Evolutionary conservation across 2,888 invertebrate genomes (phyloP), one percentile per base, ranked within the genome.

Genomic region (Macaria notata): DNA sequence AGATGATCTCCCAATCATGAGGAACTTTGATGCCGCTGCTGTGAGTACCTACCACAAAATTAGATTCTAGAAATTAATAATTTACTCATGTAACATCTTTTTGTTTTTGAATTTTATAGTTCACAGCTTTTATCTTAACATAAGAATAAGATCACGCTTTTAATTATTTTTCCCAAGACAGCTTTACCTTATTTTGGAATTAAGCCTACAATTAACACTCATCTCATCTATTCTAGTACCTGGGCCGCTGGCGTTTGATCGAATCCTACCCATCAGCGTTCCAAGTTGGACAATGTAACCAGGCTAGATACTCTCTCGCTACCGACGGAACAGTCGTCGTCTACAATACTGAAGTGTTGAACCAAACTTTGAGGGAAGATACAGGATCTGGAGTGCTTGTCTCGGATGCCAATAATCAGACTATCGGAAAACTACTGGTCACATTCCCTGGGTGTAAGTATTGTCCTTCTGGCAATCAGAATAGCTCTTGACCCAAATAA

Each of bases 271-370:
- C 93, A 51, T 87, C 93, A 2, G 70, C 92, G 19, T 92, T 92
- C 66, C 93, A 94, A 83, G 85, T 78, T 0, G 94, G 94, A 0
- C 90, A 92, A 66, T 95, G 95, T 71, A 92, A 93, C 36, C 92
- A 92, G 7, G 93, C 93, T 0, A 88, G 85, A 8, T 94, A 94
- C 75, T 76, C 78, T 1, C 63, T 79, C 0, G 80, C 75, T 44
- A 75, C 74, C 0, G 82, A 64, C 45, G 72, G 66, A 1, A 59
- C 56, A 0, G 66, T 84, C 0, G 46, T 61, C 1, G 75, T 86
- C 0, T 62, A 63, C 44, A 81, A 83, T 55, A 76, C 81, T 1
- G 77, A 85, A 65, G 86, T 88, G 0, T 43, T 71, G 1, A 86
- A 92, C 46, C 92, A 92, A 53, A 77, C 82, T 0, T 76, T 91